These are phyloP conservation scores for Sarcophaga bullata DNA, from an alignment of 1,140 invertebrate species.

Conservation along the genomic window DNA sequence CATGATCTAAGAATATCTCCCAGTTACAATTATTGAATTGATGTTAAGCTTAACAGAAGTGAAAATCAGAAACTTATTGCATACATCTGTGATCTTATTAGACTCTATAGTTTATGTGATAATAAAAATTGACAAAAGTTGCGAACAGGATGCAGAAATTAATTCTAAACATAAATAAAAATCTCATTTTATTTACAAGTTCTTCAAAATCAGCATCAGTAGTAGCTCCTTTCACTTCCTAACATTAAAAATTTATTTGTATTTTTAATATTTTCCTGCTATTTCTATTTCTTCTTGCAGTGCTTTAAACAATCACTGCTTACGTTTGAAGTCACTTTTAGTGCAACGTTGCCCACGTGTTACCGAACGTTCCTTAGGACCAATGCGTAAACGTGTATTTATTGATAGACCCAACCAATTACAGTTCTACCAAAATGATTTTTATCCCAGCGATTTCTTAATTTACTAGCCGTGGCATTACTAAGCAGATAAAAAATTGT, in stretches of 20 bases:
- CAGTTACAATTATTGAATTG: no score
- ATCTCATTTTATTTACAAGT: no score
- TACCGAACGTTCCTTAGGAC: slow-evolving; percentile 67
- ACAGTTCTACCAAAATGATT: slow-evolving; percentile 56
- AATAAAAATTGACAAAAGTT: no score
- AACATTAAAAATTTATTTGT: neutral
- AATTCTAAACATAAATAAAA: neutral
- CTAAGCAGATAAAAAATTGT: neutral
- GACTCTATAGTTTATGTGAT: no score
- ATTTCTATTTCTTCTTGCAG: slow-evolving; percentile 61
- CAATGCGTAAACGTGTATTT: slow-evolving; percentile 66
- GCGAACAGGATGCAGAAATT: no score
- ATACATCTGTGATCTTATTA: no score
- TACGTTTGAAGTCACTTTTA: slow-evolving; percentile 66
- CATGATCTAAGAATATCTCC: no score
- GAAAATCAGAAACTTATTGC: no score
- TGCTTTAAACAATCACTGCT: slow-evolving; percentile 66
- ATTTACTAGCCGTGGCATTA: slow-evolving; percentile 55
- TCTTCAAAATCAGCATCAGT: neutral
- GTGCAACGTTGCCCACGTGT: slow-evolving; percentile 68
- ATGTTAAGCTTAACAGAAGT: no score
- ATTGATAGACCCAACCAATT: slow-evolving; percentile 64
- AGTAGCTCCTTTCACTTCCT: neutral
- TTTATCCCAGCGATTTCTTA: slow-evolving; percentile 63
- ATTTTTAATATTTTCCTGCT: neutral